These are phyloP conservation scores for Philotrypesis tridentata DNA, from an alignment of 1,140 invertebrate genomes.

Conservation along the genomic window DNA sequence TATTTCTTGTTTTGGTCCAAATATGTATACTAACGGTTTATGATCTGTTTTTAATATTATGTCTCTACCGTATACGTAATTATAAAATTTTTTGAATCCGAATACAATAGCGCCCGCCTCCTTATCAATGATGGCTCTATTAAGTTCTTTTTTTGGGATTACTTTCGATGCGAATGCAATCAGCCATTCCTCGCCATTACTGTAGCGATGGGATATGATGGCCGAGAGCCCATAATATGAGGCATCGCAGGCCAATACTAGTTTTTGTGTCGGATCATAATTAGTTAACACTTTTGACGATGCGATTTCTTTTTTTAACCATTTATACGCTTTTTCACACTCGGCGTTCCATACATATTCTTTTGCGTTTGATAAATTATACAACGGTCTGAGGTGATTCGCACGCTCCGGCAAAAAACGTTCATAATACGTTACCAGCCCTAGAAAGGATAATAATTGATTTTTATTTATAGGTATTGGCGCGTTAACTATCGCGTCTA, in stretches of 20 bases:
- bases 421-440: conserved; percentile 44
- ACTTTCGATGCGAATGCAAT: conserved; percentile 39
- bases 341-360: conserved; percentile 30
- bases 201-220: background rate
- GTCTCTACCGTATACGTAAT: conserved; percentile 67
- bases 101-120: conserved; percentile 17
- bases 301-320: conserved; percentile 49
- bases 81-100: conserved; percentile 59
- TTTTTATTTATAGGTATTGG: conserved; percentile 48
- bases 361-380: conserved; percentile 29
- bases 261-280: conserved; percentile 50
- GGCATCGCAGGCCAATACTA: conserved; percentile 51
- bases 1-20: conserved; percentile 47
- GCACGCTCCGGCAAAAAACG: conserved; percentile 42
- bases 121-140: conserved; percentile 39
- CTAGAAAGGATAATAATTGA: conserved; percentile 48
- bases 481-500: conserved; percentile 51
- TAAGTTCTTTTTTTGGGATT: conserved; percentile 27
- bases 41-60: conserved; percentile 67
- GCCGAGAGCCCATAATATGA: conserved; percentile 33
- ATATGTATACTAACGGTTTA: conserved; percentile 58
- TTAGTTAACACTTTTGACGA: conserved; percentile 54
- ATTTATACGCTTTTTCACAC: conserved; percentile 39
- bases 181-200: conserved; percentile 2
- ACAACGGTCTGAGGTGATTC: conserved; percentile 27